Base-by-base conservation (phyloP, 2,113 vertebrate genomes). In the Aegotheles bennettii region DNA sequence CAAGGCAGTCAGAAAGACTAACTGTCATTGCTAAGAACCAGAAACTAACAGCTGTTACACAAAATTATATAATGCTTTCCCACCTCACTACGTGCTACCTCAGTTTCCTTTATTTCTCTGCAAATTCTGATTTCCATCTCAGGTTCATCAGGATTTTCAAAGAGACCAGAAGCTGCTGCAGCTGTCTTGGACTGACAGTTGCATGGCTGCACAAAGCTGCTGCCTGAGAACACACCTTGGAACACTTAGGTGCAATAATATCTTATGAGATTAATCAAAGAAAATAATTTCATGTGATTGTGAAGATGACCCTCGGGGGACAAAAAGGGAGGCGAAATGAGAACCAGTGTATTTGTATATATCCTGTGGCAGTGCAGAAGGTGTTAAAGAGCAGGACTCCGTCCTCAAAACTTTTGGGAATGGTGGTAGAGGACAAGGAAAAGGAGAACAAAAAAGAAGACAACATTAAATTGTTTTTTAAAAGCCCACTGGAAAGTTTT, bases 281-380 rank as follows among this genome's bases (percentile, higher is more conserved):
- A 40, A 21, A 5, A 25, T 7, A 5, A 43, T 13, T 16, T 11
- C 15, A 77, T 3, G 1, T 2, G 23, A 38, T 7, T 35, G 21
- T 11, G 21, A 70, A 48, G 36, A 60, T 35, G 20, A 69, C 4
- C 38, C n/a, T 36, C 54, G 24, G 23, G 84, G 59, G 11, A 67
- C 87, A 50, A 90, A 3, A 31, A 40, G n/a, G 9, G 17, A 64
- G 8, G 16, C 18, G n/a, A 35, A 63, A 67, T 63, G 57, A 26
- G 9, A 21, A 2, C 28, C 33, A 33, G 21, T 1, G 8, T 9
- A 35, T 24, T 47, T 23, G 6, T 31, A 23, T 3, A 28, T 0
- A 28, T 2, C 4, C 48, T n/a, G 8, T 3, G 13, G 17, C 8
- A 8, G 36, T 6, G 47, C 24, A 64, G 40, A 31, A 70, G 59